Evolutionary conservation across 2,888 invertebrate species (phyloP).

Genomic region (Microctonus aethiopoides): DNA sequence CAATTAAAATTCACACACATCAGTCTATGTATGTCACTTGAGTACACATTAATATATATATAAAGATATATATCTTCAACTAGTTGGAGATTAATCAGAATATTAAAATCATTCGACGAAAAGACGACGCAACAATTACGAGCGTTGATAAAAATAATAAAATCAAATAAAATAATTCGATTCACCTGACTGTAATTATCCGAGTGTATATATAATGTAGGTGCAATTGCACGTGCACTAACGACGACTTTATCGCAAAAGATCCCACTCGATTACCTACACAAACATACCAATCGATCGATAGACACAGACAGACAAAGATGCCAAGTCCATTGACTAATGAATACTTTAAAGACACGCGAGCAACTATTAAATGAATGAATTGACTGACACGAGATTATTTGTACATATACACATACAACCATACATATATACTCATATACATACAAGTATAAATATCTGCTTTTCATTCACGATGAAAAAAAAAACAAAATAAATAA

Average conservation of each 20-base stretch:
- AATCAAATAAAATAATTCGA: neutral
- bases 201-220: neutral
- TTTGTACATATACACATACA: neutral
- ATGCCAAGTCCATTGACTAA: conserved; percentile 26
- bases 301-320: conserved; percentile 14
- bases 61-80: neutral
- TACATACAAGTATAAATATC: too few relatives aligned
- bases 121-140: neutral
- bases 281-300: conserved; percentile 28
- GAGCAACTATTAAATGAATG: neutral
- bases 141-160: conserved; percentile 5
- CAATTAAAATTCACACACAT: too few relatives aligned
- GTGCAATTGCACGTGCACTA: conserved; percentile 12
- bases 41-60: neutral
- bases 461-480: too few relatives aligned
- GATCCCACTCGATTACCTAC: conserved; percentile 34
- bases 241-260: conserved; percentile 27
- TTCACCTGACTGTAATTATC: conserved; percentile 31
- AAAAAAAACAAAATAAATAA: too few relatives aligned
- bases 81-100: conserved; percentile 13
- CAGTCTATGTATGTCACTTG: conserved; percentile 25
- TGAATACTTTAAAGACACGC: conserved; percentile 32
- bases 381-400: conserved; percentile 12
- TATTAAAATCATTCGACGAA: conserved; percentile 12
- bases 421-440: too few relatives aligned